A percentile compares a stretch with the other conserved stretches of the same genome.
Conservation (phyloP, 2,797 vertebrate genomes). For the Micrastur ruficollis region DNA sequence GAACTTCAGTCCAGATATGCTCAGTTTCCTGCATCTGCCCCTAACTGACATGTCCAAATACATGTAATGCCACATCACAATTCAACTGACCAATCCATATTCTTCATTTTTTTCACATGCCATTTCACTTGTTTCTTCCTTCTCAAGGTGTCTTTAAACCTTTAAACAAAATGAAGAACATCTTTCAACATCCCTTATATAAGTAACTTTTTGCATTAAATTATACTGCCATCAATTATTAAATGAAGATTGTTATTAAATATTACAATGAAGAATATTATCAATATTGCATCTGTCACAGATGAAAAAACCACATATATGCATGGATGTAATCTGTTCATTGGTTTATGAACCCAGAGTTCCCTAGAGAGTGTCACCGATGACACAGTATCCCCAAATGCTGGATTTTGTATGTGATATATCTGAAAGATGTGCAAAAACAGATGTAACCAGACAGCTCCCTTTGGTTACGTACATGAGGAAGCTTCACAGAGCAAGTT, state of each 20-base stretch:
- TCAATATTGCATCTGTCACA: conserved; percentile 59
- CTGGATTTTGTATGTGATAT: conserved; percentile 50
- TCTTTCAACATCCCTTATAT: background rate
- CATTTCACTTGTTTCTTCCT: background rate
- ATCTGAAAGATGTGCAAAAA: conserved; percentile 60
- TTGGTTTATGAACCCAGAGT: conserved; percentile 60
- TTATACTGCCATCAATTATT: conserved; percentile 71
- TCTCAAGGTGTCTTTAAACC: background rate
- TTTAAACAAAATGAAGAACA: conserved; percentile 40
- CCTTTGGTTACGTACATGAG: conserved; percentile 57
- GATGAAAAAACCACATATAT: conserved; percentile 67
- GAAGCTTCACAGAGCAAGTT: conserved; percentile 65
- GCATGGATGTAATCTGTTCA: conserved; percentile 41
- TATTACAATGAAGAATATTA: conserved; percentile 63
- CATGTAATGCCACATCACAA: background rate
- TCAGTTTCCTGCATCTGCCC: background rate
- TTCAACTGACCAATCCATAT: background rate
- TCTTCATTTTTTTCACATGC: background rate
- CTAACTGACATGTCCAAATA: background rate
- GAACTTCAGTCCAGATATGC: background rate
- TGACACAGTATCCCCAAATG: conserved; percentile 52
- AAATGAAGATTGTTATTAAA: conserved; percentile 69
- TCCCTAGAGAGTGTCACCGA: conserved; percentile 58
- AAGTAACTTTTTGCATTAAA: conserved; percentile 50
- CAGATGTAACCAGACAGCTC: conserved; percentile 62